Evolutionary conservation across 2,113 vertebrate species (phyloP).

Genomic region (Aspidoscelis tigris): DNA sequence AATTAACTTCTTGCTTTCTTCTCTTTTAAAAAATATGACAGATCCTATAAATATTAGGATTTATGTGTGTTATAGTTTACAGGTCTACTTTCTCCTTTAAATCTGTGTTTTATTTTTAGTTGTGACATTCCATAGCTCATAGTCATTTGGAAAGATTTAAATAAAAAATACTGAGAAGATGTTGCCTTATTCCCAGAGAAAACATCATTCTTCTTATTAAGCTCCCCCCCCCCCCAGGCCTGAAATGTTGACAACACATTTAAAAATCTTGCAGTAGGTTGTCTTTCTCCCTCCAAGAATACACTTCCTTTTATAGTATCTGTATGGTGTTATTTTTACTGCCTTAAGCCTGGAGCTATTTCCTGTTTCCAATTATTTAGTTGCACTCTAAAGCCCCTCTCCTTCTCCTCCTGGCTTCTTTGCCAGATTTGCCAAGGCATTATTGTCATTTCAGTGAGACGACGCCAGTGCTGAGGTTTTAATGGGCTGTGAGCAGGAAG

Average conservation of each 20-base stretch:
- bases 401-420: constrained; percentile 55
- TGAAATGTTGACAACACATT: constrained; percentile 30
- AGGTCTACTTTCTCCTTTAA: too few relatives aligned
- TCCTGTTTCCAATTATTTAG: constrained; percentile 62
- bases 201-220: constrained; percentile 49
- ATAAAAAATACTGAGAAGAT: constrained; percentile 12
- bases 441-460: constrained; percentile 60
- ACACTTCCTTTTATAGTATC: constrained; percentile 71
- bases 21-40: neutral
- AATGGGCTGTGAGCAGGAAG: constrained; percentile 57
- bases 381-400: constrained; percentile 47
- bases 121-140: neutral
- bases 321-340: constrained; percentile 50
- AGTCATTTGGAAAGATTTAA: constrained; percentile 17
- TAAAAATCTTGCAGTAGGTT: constrained; percentile 44
- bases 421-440: constrained; percentile 53
- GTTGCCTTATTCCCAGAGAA: constrained; percentile 36
- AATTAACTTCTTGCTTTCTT: neutral
- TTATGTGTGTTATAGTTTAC: too few relatives aligned
- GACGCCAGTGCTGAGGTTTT: constrained; percentile 54
- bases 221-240: neutral
- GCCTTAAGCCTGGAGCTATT: constrained; percentile 52
- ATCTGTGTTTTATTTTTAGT: too few relatives aligned
- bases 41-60: neutral
- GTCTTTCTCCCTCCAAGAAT: constrained; percentile 49